These are phyloP conservation scores for Diphyllodes magnificus DNA, from an alignment of 2,113 vertebrate genomes.

Conservation along the genomic window DNA sequence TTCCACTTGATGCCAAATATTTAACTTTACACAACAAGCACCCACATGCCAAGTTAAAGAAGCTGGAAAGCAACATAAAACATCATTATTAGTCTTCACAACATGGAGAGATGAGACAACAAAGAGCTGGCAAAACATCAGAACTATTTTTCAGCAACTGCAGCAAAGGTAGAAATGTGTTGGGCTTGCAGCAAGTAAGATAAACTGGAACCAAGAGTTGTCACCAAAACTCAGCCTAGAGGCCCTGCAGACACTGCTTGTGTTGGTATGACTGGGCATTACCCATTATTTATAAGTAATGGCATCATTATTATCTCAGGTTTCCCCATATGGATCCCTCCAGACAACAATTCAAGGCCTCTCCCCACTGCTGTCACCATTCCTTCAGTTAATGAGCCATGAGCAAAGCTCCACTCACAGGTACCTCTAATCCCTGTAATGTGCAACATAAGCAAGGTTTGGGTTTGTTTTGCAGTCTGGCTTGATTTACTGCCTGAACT, in stretches of 20 bases:
- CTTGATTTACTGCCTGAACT: background rate
- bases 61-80: background rate
- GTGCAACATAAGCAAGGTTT: background rate
- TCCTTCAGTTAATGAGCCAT: background rate
- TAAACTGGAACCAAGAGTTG: background rate
- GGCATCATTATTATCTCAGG: background rate
- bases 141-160: background rate
- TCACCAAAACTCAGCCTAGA: background rate
- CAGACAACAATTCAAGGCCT: background rate
- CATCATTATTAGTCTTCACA: background rate
- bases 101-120: background rate
- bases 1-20: background rate
- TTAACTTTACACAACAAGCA: background rate
- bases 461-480: background rate
- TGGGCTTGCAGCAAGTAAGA: background rate
- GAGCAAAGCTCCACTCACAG: background rate
- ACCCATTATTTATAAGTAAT: background rate
- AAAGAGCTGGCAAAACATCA: background rate
- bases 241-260: background rate
- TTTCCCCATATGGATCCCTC: background rate
- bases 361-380: background rate
- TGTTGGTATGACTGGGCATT: background rate
- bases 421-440: background rate
- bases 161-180: background rate
- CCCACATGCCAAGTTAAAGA: background rate